Conservation (phyloP, 2,888 invertebrate genomes). For the Agrochola macilenta region DNA sequence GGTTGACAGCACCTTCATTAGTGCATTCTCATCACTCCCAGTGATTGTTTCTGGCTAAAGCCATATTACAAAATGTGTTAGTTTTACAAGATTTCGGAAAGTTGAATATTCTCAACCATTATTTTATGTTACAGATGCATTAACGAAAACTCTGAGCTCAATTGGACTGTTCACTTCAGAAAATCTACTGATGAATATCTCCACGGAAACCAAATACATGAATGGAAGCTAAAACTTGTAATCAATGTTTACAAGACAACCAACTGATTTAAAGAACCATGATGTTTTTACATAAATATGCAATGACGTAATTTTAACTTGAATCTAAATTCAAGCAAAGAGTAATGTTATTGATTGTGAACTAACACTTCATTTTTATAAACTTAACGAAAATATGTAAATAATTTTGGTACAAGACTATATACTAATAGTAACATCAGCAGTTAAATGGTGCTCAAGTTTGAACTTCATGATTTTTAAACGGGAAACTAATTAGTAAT, state of each 20-base stretch:
- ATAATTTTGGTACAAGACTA: conserved; percentile 17
- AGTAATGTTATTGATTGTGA: conserved; percentile 3
- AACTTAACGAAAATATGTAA: conserved; percentile 26
- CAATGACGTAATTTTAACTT: conserved; percentile 17
- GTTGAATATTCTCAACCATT: neutral
- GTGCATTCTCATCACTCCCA: neutral
- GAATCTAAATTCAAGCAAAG: conserved; percentile 15
- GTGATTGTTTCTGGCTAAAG: neutral
- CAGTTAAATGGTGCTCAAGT: conserved; percentile 2
- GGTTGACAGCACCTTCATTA: neutral
- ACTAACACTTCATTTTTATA: conserved; percentile 4
- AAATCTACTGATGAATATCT: conserved; percentile 92
- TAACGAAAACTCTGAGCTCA: conserved; percentile 87
- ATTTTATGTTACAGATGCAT: conserved; percentile 72
- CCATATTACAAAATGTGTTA: neutral
- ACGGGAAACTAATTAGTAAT: neutral
- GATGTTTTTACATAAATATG: conserved; percentile 6
- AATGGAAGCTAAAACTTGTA: conserved; percentile 74
- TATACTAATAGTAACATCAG: neutral
- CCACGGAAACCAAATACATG: conserved; percentile 74
- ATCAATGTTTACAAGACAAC: neutral
- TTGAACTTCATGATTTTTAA: conserved; percentile 6
- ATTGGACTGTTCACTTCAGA: conserved; percentile 93
- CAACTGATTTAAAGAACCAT: neutral
- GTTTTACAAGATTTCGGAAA: neutral